These are phyloP conservation scores for Polypedilum vanderplanki DNA, from an alignment of 1,140 invertebrate species.

Conservation along the genomic window DNA sequence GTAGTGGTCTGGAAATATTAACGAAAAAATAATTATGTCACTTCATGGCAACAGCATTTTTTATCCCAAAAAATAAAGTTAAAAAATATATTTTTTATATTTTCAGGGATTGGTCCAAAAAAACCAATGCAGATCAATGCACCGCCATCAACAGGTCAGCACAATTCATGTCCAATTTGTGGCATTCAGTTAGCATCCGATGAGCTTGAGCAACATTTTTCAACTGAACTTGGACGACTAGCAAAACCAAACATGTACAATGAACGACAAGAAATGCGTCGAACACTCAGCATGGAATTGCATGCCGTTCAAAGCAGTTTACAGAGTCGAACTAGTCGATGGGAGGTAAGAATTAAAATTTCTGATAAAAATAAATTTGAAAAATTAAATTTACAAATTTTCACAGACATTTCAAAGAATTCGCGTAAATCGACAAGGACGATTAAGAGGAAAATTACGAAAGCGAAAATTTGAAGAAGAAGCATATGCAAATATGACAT, in stretches of 20 bases:
- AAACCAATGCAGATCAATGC: not conserved
- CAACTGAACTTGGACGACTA: conserved; percentile 69
- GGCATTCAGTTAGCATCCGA: conserved; percentile 64
- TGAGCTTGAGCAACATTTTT: conserved; percentile 71
- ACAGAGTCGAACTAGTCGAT: conserved; percentile 60
- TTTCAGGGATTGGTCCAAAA: conserved; percentile 23
- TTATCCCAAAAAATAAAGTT: not conserved
- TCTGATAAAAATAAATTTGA: conserved; percentile 19
- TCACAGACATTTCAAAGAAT: conserved; percentile 68
- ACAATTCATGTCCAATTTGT: conserved; percentile 71
- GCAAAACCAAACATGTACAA: conserved; percentile 53
- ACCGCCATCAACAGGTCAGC: conserved; percentile 41
- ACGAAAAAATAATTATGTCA: conserved; percentile 25
- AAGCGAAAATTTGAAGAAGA: conserved; percentile 63
- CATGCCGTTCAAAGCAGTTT: conserved; percentile 45
- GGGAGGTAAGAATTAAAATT: conserved; percentile 51
- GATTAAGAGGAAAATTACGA: conserved; percentile 49
- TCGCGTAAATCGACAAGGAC: conserved; percentile 68
- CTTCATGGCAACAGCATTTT: not conserved
- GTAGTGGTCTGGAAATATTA: conserved; percentile 15
- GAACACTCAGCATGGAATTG: conserved; percentile 43
- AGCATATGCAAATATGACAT: conserved; percentile 44
- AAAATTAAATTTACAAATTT: conserved; percentile 18
- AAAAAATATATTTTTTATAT: not conserved
- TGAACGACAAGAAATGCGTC: conserved; percentile 46